These are phyloP conservation scores for Episyrphus balteatus DNA, from an alignment of 1,140 invertebrate species.

Conservation along the genomic window DNA sequence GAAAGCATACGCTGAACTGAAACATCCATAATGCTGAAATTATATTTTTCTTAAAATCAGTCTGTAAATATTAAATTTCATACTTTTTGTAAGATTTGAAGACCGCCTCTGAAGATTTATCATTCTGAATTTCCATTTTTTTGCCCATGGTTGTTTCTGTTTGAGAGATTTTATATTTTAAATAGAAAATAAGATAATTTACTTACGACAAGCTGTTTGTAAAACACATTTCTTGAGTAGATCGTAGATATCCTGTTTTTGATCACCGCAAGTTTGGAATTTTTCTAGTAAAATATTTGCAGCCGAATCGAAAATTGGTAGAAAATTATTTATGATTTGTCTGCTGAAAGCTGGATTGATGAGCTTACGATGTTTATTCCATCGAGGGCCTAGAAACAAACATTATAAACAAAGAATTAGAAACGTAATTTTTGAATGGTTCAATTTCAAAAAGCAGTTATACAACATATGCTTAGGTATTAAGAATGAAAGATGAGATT, in stretches of 20 bases:
- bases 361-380: constrained; percentile 32
- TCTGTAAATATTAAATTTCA: background rate
- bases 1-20: constrained; percentile 30
- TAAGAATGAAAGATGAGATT: too few species aligned
- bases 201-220: constrained; percentile 31
- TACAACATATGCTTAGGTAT: too few species aligned
- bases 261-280: constrained; percentile 12
- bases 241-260: constrained; percentile 23
- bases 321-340: constrained; percentile 21
- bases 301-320: constrained; percentile 31
- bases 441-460: too few species aligned
- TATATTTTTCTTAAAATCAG: background rate
- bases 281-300: constrained; percentile 19
- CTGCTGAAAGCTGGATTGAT: constrained; percentile 32
- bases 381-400: constrained; percentile 20
- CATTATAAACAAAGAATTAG: too few species aligned
- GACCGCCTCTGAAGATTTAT: constrained; percentile 21
- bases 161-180: background rate
- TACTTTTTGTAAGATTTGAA: constrained; percentile 30
- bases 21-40: constrained; percentile 26
- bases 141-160: constrained; percentile 33
- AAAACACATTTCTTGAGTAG: constrained; percentile 28
- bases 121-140: constrained; percentile 29
- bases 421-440: too few species aligned
- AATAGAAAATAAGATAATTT: too few species aligned